Base-by-base conservation (phyloP, 1,140 invertebrate species). In the Rhynchophorus ferrugineus region DNA sequence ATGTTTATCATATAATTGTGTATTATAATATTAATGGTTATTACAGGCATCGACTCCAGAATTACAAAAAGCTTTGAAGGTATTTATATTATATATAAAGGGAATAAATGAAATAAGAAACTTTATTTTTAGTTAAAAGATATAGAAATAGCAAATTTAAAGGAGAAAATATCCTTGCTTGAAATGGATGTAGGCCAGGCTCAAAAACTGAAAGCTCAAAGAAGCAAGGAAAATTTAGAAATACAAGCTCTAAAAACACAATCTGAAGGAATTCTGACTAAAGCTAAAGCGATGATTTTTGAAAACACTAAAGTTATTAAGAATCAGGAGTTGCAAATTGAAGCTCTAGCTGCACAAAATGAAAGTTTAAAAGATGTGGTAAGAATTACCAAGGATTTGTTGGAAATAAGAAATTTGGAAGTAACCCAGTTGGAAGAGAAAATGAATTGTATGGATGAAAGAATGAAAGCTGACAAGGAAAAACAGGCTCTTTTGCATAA, bases 361-460 rank as follows among this genome's bases (percentile, higher is more conserved):
- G 68, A 76, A 14, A 84, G 85, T 1, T 69, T 88, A 16, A 87
- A 86, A 66, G 85, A 89, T 55, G 85, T 89, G 1, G 76, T 87
- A 7, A 68, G 74, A 6, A 85, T 88, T 35, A 87, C 85, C 1
- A 87, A 86, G 61, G 83, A 87, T 59, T 69, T 89, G 44, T 68
- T 88, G 11, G 80, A 83, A 49, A 85, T 89, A 3, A 76, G 85
- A 43, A 87, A 84, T 57, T 75, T 81, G 54, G 86, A 89, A 73
- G 79, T 86, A 2, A 81, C 83, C 22, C 83, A 87, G 67, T 76
- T 87, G 55, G 79, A 83, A 69, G 77, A 79, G 3, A 81, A 85
- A 18, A 72, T 88, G 0, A 74, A 83, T 42, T 76, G 73, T 17
- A 83, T 87, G 77, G 83, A 86, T 58, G 65, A 71, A 6, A 79